Conservation (phyloP, 2,113 vertebrate species). For the Muntiacus muntjak region DNA sequence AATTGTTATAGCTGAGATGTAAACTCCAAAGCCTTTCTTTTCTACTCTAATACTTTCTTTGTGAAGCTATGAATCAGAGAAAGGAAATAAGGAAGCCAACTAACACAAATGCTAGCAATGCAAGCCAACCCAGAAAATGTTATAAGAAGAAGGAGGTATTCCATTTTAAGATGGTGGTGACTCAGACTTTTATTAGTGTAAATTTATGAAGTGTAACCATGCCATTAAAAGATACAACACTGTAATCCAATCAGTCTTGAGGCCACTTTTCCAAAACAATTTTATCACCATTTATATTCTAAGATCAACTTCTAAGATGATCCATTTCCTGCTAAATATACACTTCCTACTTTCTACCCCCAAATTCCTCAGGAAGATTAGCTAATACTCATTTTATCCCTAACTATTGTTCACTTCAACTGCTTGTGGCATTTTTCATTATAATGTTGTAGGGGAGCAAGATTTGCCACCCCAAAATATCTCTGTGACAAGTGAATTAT, state of each 20-base stretch:
- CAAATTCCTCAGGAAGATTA: neutral
- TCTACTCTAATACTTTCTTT: neutral
- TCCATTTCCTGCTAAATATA: neutral
- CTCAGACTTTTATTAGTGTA: neutral
- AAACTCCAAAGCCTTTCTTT: neutral
- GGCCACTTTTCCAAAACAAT: neutral
- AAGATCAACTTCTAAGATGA: neutral
- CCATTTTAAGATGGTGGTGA: neutral
- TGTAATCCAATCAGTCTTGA: neutral
- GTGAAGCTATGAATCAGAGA: neutral
- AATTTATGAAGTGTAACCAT: neutral
- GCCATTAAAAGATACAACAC: neutral
- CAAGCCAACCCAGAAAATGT: neutral
- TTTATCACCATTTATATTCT: neutral
- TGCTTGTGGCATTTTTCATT: neutral
- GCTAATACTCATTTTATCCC: neutral
- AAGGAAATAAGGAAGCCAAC: neutral
- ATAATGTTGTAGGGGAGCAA: neutral
- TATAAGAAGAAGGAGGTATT: neutral
- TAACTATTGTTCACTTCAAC: neutral
- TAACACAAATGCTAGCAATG: neutral
- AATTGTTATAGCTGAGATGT: neutral
- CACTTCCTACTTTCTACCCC: neutral
- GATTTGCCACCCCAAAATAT: neutral
- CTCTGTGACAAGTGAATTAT: neutral